A percentile compares a stretch with the other conserved stretches of the same genome.
phyloP scores from a whole-genome alignment of 23 tunicate species.

The Ciona savignyi region DNA sequence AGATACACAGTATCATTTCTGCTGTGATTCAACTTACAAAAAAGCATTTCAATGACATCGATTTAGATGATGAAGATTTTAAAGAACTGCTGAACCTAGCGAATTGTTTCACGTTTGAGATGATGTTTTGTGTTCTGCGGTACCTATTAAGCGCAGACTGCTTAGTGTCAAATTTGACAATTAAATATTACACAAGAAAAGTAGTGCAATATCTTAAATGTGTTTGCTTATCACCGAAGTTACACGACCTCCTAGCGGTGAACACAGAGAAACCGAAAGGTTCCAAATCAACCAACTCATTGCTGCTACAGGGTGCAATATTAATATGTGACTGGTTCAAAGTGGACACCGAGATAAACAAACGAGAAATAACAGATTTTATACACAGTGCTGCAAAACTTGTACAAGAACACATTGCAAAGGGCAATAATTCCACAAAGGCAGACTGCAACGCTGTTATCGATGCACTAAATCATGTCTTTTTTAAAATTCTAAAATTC shows the following conservation, averaged over 20 bases:
- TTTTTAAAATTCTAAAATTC: background rate
- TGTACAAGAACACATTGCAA: background rate
- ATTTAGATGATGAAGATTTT: background rate
- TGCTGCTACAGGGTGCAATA: background rate
- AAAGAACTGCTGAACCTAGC: background rate
- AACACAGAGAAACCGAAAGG: no score
- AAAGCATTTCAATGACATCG: background rate
- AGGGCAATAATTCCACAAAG: no score
- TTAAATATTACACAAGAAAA: background rate
- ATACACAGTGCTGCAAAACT: background rate
- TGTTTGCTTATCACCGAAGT: background rate
- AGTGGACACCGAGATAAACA: background rate
- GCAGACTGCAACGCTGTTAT: background rate
- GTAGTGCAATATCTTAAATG: background rate
- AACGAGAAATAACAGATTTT: conserved; percentile 8
- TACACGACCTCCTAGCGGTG: background rate
- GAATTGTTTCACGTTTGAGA: background rate
- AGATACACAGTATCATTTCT: background rate
- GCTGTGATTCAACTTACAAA: background rate
- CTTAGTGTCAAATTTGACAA: background rate
- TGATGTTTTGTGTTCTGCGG: background rate
- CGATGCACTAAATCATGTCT: background rate
- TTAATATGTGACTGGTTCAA: background rate
- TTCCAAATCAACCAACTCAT: background rate
- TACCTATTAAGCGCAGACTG: no score